Base-by-base conservation (phyloP, 1,140 invertebrate species). In the Zophobas morio region DNA sequence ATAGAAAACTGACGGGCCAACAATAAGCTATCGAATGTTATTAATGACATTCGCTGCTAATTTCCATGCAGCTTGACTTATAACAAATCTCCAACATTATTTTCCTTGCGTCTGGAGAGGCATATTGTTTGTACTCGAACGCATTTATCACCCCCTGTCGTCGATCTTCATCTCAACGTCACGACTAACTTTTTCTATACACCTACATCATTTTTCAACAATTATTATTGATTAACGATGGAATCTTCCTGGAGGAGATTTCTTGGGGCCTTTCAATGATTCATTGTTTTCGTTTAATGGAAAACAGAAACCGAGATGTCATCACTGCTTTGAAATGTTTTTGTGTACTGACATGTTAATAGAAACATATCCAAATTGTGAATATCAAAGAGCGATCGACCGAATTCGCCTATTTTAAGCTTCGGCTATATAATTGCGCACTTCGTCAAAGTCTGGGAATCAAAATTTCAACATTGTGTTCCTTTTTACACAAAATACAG, bases 21-120 rank as follows among this genome's bases (percentile, higher is more conserved):
- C 81, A 82, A 82, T 82, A 80, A 82, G 81, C 78, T 66, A 81
- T 81, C 78, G 78, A 81, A 78, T 77, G 76, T 81, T 81, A 81
- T 79, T 79, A 79, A 81, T 81, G 80, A 73, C 71, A 74, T 79
- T 77, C 77, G 56, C 76, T 63, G 73, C 75, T 80, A 80, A 81
- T 81, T 80, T 78, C 75, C 79, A 78, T 78, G 74, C 70, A 79
- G 70, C 46, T 73, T 78, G 77, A 80, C 77, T 78, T 74, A 75
- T 73, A 78, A 78, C 77, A 78, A 78, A 76, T 78, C 74, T 78
- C 49, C 70, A 56, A 74, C 74, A 78, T 78, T 77, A 77, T 80
- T 78, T 80, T 76, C 46, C 66, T 70, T 70, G 54, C 75, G 57
- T 76, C 75, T 70, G 70, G 46, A 70, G 56, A 76, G 75, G 75